Evolutionary conservation across 1,140 invertebrate species (phyloP), one percentile per base, ranked within the genome.

Genomic region (Apis cerana): DNA sequence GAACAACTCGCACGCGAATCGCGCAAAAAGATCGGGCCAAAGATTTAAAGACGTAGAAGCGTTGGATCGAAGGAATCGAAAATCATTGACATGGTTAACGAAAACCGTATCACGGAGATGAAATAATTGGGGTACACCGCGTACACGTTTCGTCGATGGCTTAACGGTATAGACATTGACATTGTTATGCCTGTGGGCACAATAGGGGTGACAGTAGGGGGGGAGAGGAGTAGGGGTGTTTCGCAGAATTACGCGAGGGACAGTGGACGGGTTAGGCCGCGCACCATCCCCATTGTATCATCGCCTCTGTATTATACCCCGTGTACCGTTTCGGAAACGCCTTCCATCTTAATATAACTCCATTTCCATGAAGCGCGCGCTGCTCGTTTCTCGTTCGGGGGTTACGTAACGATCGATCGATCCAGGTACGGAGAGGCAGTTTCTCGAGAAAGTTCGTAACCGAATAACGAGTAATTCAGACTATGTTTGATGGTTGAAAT

Each of bases 161-260:
- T 87, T 86, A 72, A 83, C 72, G 54, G 81, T 83, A 86, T 67
- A 86, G 80, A 80, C 85, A 75, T 86, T 76, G 76, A 87, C 86
- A 84, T 84, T 87, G 81, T 84, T 87, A 70, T 48, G 68, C 68
- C 19, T 48, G 21, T n/a, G 27, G 56, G 58, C 62, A 87, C 85
- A 87, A 87, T 87, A 58, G 84, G 78, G 76, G 71, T 80, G 76
- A 84, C 67, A 65, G 68, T 61, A 69, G 33, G 2, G 33, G 5
- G 33, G 33, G 33, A 7, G 33, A 7, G 33, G 33, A 43, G 33
- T 7, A 43, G 81, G 81, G 76, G 72, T 76, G 80, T 86, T 80
- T 83, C 81, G 72, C 52, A 80, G 76, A 87, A 87, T 87, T 87
- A 87, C 82, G 72, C 65, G 33, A 83, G 71, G 80, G 78, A 83